Evolutionary conservation across 2,113 vertebrate genomes (phyloP), one percentile per base, ranked within the genome.

Genomic region (Oncorhynchus gorbuscha): DNA sequence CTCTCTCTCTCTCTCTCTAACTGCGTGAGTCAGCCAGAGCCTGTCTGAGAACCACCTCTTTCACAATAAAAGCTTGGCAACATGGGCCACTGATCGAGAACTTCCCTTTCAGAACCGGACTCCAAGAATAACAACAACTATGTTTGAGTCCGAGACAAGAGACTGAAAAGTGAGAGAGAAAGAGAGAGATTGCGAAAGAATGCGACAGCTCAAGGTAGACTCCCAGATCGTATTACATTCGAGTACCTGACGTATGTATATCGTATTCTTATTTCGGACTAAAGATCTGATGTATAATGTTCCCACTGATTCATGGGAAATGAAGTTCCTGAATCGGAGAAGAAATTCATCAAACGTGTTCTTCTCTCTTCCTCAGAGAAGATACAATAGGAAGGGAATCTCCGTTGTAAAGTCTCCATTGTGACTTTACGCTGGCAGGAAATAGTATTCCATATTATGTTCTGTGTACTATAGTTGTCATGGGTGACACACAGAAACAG

Each of bases 21-120:
- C 35, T 39, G 76, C 83, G 69, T 92, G 90, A 93, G 78, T 93
- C 91, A 92, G 70, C 61, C 76, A 26, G 58, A 69, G 88, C 82
- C 32, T 24, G 85, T 87, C 87, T 86, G 72, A 79, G 78, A 86
- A 75, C 88, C 84, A 85, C 83, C 62, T 28, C 72, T 80, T 89
- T 85, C 88, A 90, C 22, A 91, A 81, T 89, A 91, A 91, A 85
- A 85, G 81, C 78, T 3, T 14, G 16, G 51, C 32, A 45, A 39
- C 20, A 48, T 1, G 12, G 51, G 18, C 22, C 55, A 35, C 59
- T 74, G 65, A 74, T 26, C 0, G 26, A 78, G 69, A 72, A 64
- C 73, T 73, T 71, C 68, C 75, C 69, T 48, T 7, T 58, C 24
- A 18, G 51, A 73, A 51, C 32, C 11, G 51, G 30, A 45, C n/a